Conservation (phyloP, 2,113 vertebrate species). For the Heteronetta atricapilla region DNA sequence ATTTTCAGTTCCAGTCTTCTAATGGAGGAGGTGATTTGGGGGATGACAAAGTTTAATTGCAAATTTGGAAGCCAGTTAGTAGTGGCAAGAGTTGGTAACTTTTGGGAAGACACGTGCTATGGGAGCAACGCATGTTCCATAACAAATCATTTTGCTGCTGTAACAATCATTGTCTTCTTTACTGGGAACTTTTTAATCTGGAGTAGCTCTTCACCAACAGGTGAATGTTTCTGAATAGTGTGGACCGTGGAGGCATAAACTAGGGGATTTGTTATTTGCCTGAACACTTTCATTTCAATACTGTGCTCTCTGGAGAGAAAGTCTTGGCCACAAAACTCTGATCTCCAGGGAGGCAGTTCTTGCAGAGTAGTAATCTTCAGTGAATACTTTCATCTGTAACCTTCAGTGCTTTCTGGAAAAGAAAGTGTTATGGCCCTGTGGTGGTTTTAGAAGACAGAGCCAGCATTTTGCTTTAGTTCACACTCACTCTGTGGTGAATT, state of each 20-base stretch:
- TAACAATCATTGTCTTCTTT: neutral
- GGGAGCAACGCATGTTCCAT: neutral
- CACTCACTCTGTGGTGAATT: neutral
- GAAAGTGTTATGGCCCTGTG: neutral
- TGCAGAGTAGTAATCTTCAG: neutral
- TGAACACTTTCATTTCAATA: neutral
- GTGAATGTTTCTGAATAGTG: neutral
- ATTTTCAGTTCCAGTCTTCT: conserved; percentile 51
- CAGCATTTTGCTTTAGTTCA: neutral
- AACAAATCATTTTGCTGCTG: conserved; percentile 8
- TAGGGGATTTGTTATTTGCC: neutral
- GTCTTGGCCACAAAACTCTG: neutral
- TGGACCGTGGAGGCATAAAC: neutral
- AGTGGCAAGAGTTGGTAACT: neutral
- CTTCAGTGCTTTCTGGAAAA: neutral
- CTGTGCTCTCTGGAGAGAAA: neutral
- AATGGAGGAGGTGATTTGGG: conserved; percentile 10
- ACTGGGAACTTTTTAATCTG: neutral
- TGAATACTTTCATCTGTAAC: neutral
- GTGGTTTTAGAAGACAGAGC: neutral
- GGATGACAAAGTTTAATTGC: conserved; percentile 24
- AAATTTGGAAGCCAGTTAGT: conserved; percentile 19
- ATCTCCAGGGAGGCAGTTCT: neutral
- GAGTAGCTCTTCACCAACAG: neutral
- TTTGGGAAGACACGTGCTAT: neutral